A percentile compares a stretch with the other conserved stretches of the same genome.
These are phyloP conservation scores for Bilobella aurantiaca DNA, from an alignment of 1,140 invertebrate species.

Conservation along the genomic window DNA sequence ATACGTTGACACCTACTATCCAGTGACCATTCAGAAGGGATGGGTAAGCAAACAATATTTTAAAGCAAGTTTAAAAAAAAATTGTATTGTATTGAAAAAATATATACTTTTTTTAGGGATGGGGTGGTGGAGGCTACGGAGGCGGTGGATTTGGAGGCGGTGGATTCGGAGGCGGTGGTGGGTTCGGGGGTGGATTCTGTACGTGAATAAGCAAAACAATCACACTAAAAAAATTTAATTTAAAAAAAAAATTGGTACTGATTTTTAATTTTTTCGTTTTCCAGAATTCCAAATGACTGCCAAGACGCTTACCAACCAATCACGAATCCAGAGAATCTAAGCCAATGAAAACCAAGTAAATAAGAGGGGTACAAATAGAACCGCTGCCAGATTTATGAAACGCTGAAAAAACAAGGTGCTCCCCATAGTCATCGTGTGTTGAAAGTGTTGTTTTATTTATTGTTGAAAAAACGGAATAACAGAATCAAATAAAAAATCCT, in stretches of 20 bases:
- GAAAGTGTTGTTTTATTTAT: constrained; percentile 4
- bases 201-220: too few species aligned
- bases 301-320: too few species aligned
- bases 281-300: too few species aligned
- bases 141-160: constrained; percentile 14
- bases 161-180: constrained; percentile 1
- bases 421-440: background rate
- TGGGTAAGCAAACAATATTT: background rate
- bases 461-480: background rate
- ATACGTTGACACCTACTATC: constrained; percentile 5
- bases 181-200: background rate
- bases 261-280: too few species aligned
- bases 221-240: background rate
- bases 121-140: too few species aligned
- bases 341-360: too few species aligned
- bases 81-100: too few species aligned
- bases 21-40: background rate
- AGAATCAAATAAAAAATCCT: background rate
- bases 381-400: background rate
- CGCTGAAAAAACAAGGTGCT: background rate
- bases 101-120: too few species aligned
- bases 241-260: background rate
- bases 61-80: too few species aligned
- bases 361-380: background rate
- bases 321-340: too few species aligned